phyloP scores from a whole-genome alignment of 2,797 vertebrate genomes.

The Tokudaia tokunoshimensis region DNA sequence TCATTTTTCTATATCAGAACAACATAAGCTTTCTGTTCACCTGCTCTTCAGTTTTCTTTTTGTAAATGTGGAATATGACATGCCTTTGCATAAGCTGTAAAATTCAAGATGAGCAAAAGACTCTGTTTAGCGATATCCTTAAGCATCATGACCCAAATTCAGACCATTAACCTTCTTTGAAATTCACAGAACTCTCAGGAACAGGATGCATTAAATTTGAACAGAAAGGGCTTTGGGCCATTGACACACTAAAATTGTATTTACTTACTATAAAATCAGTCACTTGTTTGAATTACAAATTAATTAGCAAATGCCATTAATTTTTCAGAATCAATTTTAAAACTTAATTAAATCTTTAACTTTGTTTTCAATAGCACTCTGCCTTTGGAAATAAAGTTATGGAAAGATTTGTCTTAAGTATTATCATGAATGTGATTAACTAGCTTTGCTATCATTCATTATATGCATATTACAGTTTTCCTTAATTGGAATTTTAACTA shows the following conservation, averaged over 20 bases:
- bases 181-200: constrained; percentile 29
- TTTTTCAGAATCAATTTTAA: constrained; percentile 76
- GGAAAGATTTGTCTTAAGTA: constrained; percentile 61
- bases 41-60: background rate
- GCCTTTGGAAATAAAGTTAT: constrained; percentile 66
- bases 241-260: constrained; percentile 6
- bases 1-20: background rate
- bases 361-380: constrained; percentile 70
- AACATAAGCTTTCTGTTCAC: constrained; percentile 13
- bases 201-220: background rate
- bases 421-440: constrained; percentile 69
- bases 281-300: constrained; percentile 58
- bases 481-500: constrained; percentile 75
- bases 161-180: constrained; percentile 1
- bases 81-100: background rate
- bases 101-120: background rate
- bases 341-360: constrained; percentile 73
- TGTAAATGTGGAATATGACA: background rate
- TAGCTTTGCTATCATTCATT: constrained; percentile 56
- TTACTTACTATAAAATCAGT: constrained; percentile 58
- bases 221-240: constrained; percentile 45
- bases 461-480: constrained; percentile 60
- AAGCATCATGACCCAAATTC: constrained; percentile 34
- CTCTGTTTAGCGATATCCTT: background rate
- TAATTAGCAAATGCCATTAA: constrained; percentile 70